Evolutionary conservation across 1,140 invertebrate species (phyloP).

Genomic region (Sinella curviseta): DNA sequence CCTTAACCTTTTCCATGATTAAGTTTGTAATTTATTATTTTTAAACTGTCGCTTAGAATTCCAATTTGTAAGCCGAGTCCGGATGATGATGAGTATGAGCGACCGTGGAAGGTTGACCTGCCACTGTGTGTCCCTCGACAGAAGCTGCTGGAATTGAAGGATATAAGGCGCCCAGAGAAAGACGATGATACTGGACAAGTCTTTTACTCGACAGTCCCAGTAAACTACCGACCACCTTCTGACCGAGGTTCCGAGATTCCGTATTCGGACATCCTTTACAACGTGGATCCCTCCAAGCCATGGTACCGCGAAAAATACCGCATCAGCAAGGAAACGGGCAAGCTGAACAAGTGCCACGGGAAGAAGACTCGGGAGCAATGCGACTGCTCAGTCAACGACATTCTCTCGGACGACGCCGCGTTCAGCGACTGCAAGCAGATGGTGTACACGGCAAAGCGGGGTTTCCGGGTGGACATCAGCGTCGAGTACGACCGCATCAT

Average conservation of each 20-base stretch:
- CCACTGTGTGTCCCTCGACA: not conserved
- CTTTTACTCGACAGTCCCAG: not conserved
- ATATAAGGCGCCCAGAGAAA: not conserved
- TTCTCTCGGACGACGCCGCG: not conserved
- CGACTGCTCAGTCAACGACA: not conserved
- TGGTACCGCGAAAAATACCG: not conserved
- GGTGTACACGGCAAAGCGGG: not conserved
- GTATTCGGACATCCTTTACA: constrained; percentile 19
- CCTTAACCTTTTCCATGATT: no score
- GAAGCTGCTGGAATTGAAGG: not conserved
- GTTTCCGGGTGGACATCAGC: not conserved
- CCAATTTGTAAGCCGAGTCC: constrained; percentile 2
- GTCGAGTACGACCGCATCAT: constrained; percentile 12
- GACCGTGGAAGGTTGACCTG: constrained; percentile 3
- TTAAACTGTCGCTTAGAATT: not conserved
- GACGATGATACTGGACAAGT: not conserved
- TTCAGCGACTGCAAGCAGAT: not conserved
- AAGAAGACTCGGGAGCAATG: no score
- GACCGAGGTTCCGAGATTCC: constrained; percentile 22
- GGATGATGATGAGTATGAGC: not conserved
- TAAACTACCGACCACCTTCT: constrained; percentile 38
- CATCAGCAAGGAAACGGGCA: constrained; percentile 16
- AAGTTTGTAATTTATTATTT: not conserved
- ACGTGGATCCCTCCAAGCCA: constrained; percentile 23
- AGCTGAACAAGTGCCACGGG: not conserved